Conservation (phyloP, 2,113 vertebrate species). For the Tiliqua scincoides region DNA sequence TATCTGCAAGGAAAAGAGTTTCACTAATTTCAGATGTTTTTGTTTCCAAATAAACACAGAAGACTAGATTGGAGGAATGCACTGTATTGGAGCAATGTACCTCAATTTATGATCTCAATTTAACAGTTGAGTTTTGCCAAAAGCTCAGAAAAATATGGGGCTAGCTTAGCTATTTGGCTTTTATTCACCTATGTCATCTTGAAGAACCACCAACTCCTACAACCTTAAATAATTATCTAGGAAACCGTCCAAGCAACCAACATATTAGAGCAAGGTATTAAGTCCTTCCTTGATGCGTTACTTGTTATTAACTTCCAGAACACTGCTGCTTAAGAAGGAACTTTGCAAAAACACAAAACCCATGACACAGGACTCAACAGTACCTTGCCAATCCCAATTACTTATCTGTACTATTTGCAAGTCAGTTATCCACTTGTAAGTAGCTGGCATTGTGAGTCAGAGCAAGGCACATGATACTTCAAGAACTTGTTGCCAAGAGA, state of each 20-base stretch:
- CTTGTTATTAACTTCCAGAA: not conserved
- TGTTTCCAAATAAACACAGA: not conserved
- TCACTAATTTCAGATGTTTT: not conserved
- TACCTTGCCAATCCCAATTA: not conserved
- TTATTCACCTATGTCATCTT: not conserved
- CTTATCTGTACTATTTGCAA: not conserved
- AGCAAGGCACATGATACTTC: slow-evolving; percentile 3
- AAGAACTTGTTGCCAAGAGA: slow-evolving; percentile 6
- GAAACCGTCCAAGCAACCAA: not conserved
- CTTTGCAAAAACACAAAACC: not conserved
- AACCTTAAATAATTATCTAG: not conserved
- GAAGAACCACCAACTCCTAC: not conserved
- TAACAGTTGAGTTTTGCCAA: not conserved
- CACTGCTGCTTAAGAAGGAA: not conserved
- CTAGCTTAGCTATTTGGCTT: not conserved
- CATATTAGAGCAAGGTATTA: not conserved
- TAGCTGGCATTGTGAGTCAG: slow-evolving; percentile 52
- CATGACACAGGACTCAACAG: not conserved
- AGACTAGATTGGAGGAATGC: not conserved
- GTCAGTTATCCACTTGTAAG: not conserved
- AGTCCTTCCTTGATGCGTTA: not conserved
- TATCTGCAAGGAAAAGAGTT: not conserved
- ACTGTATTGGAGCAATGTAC: too few species aligned
- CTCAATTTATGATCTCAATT: not conserved
- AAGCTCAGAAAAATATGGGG: not conserved